These are phyloP conservation scores for Magallana nippona DNA, from an alignment of 2,888 invertebrate species.

Conservation along the genomic window DNA sequence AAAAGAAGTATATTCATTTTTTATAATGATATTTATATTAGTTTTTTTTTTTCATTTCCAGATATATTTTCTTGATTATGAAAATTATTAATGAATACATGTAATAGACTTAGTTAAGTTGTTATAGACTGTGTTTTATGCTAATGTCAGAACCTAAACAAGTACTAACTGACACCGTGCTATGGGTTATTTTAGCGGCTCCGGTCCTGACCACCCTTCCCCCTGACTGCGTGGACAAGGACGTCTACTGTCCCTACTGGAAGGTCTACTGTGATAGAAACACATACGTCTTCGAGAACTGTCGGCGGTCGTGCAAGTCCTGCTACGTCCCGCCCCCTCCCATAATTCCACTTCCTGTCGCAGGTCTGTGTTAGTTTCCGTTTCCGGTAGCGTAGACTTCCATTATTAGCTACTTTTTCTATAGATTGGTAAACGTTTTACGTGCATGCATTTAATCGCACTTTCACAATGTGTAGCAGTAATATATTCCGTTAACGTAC, in stretches of 20 bases:
- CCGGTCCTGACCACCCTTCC: conserved; percentile 36
- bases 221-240: conserved; percentile 41
- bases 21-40: too few species aligned
- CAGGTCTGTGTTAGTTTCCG: background rate
- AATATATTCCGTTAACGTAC: background rate
- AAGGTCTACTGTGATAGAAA: conserved; percentile 43
- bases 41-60: too few species aligned
- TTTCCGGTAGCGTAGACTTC: background rate
- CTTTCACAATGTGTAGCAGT: background rate
- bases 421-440: conserved; percentile 12
- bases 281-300: conserved; percentile 45
- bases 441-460: background rate
- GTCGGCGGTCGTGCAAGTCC: conserved; percentile 41
- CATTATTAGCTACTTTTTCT: background rate
- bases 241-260: conserved; percentile 47
- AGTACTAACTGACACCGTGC: too few species aligned
- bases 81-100: too few species aligned
- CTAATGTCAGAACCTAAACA: background rate
- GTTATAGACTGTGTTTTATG: background rate
- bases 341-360: conserved; percentile 18
- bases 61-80: too few species aligned
- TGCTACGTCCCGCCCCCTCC: conserved; percentile 48
- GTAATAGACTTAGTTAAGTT: too few species aligned
- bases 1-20: too few species aligned
- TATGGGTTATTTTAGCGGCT: conserved; percentile 27